Conservation (phyloP, 2,888 invertebrate species). For the Lepidonotus clava region DNA sequence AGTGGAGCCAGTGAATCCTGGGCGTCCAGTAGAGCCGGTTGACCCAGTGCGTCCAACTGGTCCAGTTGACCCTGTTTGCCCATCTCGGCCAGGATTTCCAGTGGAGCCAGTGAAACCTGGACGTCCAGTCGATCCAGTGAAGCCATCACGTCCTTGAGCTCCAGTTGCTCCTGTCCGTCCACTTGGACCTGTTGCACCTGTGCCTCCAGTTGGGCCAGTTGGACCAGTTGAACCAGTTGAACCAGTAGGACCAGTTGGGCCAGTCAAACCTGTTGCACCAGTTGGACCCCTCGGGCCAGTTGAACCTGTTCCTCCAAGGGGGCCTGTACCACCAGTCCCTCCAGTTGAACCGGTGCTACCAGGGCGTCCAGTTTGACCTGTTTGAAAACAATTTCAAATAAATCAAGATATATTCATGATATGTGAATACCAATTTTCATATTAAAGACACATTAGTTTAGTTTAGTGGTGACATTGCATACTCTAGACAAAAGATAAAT, state of each 20-base stretch:
- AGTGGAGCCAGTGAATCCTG: constrained; percentile 43
- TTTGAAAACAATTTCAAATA: too few species aligned
- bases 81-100: constrained; percentile 51
- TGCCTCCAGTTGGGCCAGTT: constrained; percentile 30
- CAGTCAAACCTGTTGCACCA: constrained; percentile 45
- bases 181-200: constrained; percentile 39
- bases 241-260: constrained; percentile 27
- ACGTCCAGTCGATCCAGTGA: constrained; percentile 43
- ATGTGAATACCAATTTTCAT: too few species aligned
- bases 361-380: constrained; percentile 36
- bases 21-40: constrained; percentile 50
- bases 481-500: too few species aligned
- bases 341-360: constrained; percentile 49
- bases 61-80: constrained; percentile 54
- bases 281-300: not conserved
- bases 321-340: constrained; percentile 41
- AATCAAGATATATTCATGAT: too few species aligned
- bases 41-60: constrained; percentile 34
- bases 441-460: too few species aligned
- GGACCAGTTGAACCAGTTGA: constrained; percentile 30
- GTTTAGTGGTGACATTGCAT: too few species aligned
- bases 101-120: constrained; percentile 35
- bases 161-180: constrained; percentile 42
- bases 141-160: constrained; percentile 43
- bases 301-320: not conserved